Base-by-base conservation (phyloP, 2,113 vertebrate species). In the Bostrychus sinensis region DNA sequence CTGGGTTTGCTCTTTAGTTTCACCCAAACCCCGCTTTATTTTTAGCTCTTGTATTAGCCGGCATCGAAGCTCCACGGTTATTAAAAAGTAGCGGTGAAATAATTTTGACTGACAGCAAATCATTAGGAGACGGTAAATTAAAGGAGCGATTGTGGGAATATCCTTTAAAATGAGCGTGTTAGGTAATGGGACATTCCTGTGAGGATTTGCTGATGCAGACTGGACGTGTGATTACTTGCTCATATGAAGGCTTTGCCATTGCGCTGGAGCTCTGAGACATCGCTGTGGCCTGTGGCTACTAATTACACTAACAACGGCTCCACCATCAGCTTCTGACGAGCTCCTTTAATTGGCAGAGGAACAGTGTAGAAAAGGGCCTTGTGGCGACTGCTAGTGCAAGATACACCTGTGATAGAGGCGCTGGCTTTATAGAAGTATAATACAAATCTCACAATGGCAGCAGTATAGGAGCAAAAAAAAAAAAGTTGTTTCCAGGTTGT, bases 221-320 rank as follows among this genome's bases (percentile, higher is more conserved):
- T 55, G 78, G 80, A 82, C 81, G 58, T 78, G 86, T 81, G 69
- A 80, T 83, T 68, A 83, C 84, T 75, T 78, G 84, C 62, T 83
- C 69, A 12, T 67, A 63, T 69, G 75, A 75, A 62, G 60, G 62
- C 66, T 50, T 19, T 42, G 67, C 71, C 30, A 57, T 61, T 32
- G 70, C 60, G 4, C 8, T 48, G 43, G 41, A 66, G 56, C 22
- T 34, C 62, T 32, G 64, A 74, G 57, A 67, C 75, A 69, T 50
- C 62, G 63, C 58, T 39, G 30, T 62, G 42, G 73, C 88, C 81
- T 28, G 30, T 50, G 73, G 88, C 84, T 66, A 63, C 72, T 81
- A 79, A 88, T 88, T 88, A 88, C 65, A 78, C 72, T 48, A 72
- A 84, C 70, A 75, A 76, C 68, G 65, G 61, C 75, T 68, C 72